phyloP scores from a whole-genome alignment of 2,888 invertebrate species.

The Yponomeuta plumbellus region DNA sequence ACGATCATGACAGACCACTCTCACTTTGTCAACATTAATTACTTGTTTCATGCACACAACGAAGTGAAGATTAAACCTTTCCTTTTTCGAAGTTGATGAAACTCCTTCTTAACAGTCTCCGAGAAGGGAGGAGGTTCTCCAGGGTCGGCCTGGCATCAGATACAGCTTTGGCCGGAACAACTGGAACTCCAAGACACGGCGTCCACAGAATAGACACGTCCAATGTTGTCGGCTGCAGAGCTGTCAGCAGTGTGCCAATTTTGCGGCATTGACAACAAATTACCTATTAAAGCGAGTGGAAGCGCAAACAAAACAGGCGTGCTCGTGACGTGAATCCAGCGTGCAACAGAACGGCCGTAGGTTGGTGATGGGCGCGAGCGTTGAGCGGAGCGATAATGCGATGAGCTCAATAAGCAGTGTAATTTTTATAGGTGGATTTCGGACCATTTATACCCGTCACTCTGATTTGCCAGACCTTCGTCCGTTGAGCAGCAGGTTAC shows the following conservation, averaged over 20 bases:
- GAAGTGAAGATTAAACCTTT: no score
- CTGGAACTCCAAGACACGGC: not conserved
- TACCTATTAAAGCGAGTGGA: constrained; percentile 73
- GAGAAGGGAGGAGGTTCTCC: not conserved
- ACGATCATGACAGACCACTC: no score
- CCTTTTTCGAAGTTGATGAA: no score
- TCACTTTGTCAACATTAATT: no score
- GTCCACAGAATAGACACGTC: not conserved
- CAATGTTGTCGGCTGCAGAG: constrained; percentile 58
- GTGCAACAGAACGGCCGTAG: constrained; percentile 33
- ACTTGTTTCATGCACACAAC: no score
- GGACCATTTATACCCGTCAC: no score
- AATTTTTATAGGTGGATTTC: no score
- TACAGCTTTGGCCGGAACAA: not conserved
- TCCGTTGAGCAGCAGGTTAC: no score
- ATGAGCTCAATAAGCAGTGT: no score
- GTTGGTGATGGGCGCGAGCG: constrained; percentile 18
- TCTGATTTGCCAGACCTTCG: no score
- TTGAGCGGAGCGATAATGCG: not conserved
- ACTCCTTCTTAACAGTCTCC: no score
- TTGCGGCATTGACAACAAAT: constrained; percentile 72
- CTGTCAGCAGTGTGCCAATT: constrained; percentile 70
- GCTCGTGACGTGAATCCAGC: constrained; percentile 72
- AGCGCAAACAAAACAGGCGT: constrained; percentile 70
- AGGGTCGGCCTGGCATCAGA: not conserved